Conservation (phyloP, 2,797 vertebrate species). For the Xiphorhynchus erythropygius region DNA sequence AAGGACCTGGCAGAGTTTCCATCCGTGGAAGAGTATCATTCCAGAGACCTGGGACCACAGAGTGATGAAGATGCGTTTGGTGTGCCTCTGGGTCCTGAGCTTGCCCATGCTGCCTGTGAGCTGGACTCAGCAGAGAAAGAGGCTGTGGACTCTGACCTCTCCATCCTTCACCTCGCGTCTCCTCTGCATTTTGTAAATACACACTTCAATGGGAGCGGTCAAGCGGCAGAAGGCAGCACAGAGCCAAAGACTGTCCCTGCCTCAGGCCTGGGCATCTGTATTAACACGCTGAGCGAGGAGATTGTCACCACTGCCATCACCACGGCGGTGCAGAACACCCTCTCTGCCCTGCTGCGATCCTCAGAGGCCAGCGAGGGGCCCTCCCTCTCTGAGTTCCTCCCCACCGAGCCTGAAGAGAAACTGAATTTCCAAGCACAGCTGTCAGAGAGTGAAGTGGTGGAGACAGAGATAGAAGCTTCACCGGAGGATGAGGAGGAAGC, state of each 20-base stretch:
- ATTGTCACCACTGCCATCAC: slow-evolving; percentile 89
- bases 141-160: slow-evolving; percentile 31
- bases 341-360: slow-evolving; percentile 83
- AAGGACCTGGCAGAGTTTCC: slow-evolving; percentile 88
- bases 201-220: slow-evolving; percentile 90
- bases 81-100: slow-evolving; percentile 67
- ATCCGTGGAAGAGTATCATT: slow-evolving; percentile 84
- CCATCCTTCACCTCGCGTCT: slow-evolving; percentile 82
- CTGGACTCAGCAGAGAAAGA: slow-evolving; percentile 74
- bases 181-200: slow-evolving; percentile 98
- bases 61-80: slow-evolving; percentile 78
- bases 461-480: slow-evolving; percentile 39
- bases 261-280: slow-evolving; percentile 74
- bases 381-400: slow-evolving; percentile 73
- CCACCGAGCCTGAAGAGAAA: slow-evolving; percentile 75
- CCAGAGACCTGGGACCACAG: slow-evolving; percentile 71
- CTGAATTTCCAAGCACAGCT: slow-evolving; percentile 70
- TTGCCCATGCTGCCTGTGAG: slow-evolving; percentile 55
- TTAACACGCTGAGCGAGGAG: slow-evolving; percentile 87
- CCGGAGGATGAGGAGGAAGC: slow-evolving; percentile 78
- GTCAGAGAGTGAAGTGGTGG: slow-evolving; percentile 54
- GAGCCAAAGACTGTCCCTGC: slow-evolving; percentile 60
- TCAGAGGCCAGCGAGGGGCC: slow-evolving; percentile 81
- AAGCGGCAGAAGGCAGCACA: neutral
- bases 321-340: slow-evolving; percentile 88